A percentile compares a stretch with the other conserved stretches of the same genome.
These are phyloP conservation scores for Pogonophryne albipinna DNA, from an alignment of 2,797 vertebrate species.

Conservation along the genomic window DNA sequence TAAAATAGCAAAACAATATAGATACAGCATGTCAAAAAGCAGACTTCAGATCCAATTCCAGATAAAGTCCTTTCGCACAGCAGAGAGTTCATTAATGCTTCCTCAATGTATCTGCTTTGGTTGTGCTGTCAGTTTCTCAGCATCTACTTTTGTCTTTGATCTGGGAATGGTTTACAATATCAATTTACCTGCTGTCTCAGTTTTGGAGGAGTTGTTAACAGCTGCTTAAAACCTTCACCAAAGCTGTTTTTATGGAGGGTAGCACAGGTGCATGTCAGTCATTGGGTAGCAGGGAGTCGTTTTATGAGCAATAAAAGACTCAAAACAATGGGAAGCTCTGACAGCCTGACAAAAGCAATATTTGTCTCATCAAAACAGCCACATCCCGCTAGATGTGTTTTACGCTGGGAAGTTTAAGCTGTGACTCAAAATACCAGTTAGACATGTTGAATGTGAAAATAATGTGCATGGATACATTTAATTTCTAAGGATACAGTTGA, in stretches of 20 bases:
- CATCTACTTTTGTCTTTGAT: constrained; percentile 50
- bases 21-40: not conserved
- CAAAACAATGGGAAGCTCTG: constrained; percentile 15
- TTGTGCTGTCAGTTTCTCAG: constrained; percentile 15
- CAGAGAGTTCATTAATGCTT: constrained; percentile 29
- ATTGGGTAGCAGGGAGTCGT: constrained; percentile 37
- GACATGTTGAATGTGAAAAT: too few relatives aligned
- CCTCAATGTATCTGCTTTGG: constrained; percentile 37
- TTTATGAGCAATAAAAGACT: constrained; percentile 50
- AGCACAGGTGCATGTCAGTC: constrained; percentile 50
- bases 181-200: constrained; percentile 67
- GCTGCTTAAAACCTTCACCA: constrained; percentile 57
- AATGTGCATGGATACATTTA: too few relatives aligned
- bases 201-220: constrained; percentile 63
- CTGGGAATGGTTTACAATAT: constrained; percentile 55
- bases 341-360: constrained; percentile 31
- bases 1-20: not conserved
- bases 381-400: not conserved
- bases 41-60: constrained; percentile 34
- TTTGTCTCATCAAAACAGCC: constrained; percentile 16
- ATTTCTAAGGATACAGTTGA: too few relatives aligned
- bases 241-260: constrained; percentile 56
- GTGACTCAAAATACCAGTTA: not conserved
- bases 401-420: not conserved
- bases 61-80: constrained; percentile 39